Conservation (phyloP, 2,888 invertebrate species). For the Lasioglossum zephyrum region DNA sequence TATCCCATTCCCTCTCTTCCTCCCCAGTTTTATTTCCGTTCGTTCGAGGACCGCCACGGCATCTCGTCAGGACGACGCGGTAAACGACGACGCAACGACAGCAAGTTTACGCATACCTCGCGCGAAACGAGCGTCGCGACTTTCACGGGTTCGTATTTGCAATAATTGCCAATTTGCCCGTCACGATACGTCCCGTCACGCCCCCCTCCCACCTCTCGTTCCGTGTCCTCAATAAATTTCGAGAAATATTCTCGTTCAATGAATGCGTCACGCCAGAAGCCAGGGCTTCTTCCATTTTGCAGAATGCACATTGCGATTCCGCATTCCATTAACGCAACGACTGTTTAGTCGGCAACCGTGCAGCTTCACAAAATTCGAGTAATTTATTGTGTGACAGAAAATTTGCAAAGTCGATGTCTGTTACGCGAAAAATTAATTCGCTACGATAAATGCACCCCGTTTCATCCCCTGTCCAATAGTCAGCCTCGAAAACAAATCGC, state of each 20-base stretch:
- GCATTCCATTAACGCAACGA: not conserved
- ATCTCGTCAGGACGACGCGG: slow-evolving; percentile 40
- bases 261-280: slow-evolving; percentile 14
- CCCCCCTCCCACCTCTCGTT: not conserved
- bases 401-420: not conserved
- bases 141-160: slow-evolving; percentile 35
- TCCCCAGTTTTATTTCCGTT: slow-evolving; percentile 18
- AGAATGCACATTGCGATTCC: not conserved
- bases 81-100: slow-evolving; percentile 46
- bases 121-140: not conserved
- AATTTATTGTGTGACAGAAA: not conserved
- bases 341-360: not conserved
- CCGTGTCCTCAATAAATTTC: slow-evolving; percentile 7
- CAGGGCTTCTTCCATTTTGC: not conserved
- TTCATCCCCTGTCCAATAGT: no score
- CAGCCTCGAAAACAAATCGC: not conserved
- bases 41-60: not conserved
- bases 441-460: not conserved
- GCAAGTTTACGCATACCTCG: slow-evolving; percentile 50
- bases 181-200: slow-evolving; percentile 17
- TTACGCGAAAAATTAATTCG: not conserved
- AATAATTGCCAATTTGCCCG: slow-evolving; percentile 45
- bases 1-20: slow-evolving; percentile 6
- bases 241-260: slow-evolving; percentile 5
- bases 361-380: not conserved